Evolutionary conservation across 2,888 invertebrate species (phyloP).

Genomic region (Dolichopus griseipennis): DNA sequence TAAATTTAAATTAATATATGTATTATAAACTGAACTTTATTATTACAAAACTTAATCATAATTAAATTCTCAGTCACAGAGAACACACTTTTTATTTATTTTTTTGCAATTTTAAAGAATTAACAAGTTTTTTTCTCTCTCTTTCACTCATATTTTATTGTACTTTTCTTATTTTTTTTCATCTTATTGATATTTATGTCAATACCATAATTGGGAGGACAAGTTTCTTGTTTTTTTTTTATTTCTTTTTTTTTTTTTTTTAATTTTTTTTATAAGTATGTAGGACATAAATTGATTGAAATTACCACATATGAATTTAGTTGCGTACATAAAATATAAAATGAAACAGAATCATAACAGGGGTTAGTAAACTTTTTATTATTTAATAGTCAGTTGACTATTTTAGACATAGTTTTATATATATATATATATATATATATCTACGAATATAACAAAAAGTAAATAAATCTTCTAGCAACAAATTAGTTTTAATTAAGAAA

Average conservation of each 20-base stretch:
- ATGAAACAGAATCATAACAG: neutral
- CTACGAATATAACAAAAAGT: no score
- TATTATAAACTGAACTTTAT: no score
- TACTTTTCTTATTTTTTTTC: neutral
- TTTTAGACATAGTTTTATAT: no score
- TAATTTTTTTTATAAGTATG: neutral
- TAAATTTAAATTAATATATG: no score
- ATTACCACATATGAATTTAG: neutral
- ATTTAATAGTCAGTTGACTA: neutral
- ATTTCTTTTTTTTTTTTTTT: no score
- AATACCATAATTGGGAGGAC: conserved; percentile 6
- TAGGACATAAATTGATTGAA: neutral
- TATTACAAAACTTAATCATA: no score
- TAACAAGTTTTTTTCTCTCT: neutral
- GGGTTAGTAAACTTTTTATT: neutral
- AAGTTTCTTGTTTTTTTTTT: neutral
- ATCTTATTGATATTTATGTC: neutral
- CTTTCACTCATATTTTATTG: neutral
- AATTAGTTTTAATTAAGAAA: no score
- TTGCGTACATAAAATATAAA: neutral
- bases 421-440: no score
- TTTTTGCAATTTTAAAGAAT: neutral
- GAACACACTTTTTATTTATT: no score
- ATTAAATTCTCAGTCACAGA: no score
- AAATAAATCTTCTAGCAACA: no score